These are phyloP conservation scores for Eueremaeus valkanovi DNA, from an alignment of 2,888 invertebrate genomes.

Conservation along the genomic window DNA sequence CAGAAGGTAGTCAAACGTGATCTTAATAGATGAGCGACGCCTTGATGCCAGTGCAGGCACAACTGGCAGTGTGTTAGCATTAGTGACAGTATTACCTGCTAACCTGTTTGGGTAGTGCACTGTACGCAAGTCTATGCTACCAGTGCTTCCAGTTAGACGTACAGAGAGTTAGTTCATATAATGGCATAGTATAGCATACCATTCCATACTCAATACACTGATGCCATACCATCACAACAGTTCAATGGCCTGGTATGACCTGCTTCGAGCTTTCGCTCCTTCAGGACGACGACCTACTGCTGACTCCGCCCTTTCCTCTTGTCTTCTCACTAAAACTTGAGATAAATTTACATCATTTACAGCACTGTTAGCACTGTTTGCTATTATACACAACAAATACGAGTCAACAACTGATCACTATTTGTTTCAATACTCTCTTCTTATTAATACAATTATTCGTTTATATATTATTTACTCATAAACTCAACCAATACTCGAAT, in stretches of 20 bases:
- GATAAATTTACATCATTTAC: constrained; percentile 5
- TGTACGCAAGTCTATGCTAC: constrained; percentile 10
- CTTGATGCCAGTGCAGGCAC: no score
- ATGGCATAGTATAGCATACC: no score
- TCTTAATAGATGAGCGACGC: background rate
- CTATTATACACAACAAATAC: no score
- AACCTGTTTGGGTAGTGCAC: constrained; percentile 22
- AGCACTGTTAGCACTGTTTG: background rate
- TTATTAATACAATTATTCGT: no score
- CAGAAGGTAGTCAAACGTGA: background rate
- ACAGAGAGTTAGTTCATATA: no score
- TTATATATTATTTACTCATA: no score
- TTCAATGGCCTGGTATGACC: constrained; percentile 7
- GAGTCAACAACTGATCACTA: background rate
- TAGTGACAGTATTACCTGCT: constrained; percentile 14
- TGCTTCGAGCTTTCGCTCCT: constrained; percentile 47
- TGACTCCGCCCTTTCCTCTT: constrained; percentile 38
- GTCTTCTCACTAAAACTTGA: constrained; percentile 20
- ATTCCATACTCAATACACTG: no score
- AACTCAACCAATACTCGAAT: no score
- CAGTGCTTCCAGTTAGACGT: no score
- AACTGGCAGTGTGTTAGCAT: no score
- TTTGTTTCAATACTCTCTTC: background rate
- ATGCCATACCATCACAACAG: constrained; percentile 8
- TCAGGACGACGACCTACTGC: constrained; percentile 38